These are phyloP conservation scores for Bryconaethiops microstoma DNA, from an alignment of 2,797 vertebrate species.

Conservation along the genomic window DNA sequence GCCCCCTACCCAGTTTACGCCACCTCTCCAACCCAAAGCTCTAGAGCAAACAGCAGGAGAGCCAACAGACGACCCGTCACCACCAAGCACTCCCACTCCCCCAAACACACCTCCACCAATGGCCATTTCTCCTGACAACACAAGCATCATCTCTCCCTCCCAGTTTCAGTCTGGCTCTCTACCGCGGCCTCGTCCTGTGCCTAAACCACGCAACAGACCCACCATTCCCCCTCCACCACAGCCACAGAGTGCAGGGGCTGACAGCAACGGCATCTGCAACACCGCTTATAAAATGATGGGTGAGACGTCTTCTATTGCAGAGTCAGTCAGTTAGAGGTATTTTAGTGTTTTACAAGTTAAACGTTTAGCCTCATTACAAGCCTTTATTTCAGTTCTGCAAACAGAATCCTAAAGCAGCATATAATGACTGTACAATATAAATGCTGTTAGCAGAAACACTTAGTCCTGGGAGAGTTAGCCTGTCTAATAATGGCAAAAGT, in stretches of 20 bases:
- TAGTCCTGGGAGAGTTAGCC: no score
- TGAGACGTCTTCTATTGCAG: slow-evolving; percentile 56
- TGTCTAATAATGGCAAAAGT: no score
- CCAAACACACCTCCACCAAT: slow-evolving; percentile 85
- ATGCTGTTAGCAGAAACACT: no score
- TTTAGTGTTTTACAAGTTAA: no score
- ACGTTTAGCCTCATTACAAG: background rate
- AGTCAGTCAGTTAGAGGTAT: background rate
- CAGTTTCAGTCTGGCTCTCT: slow-evolving; percentile 81
- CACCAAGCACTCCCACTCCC: slow-evolving; percentile 86
- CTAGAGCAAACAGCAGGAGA: slow-evolving; percentile 57
- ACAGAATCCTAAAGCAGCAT: background rate
- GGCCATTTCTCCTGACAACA: slow-evolving; percentile 60
- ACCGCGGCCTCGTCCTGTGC: slow-evolving; percentile 87
- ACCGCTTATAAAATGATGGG: slow-evolving; percentile 84
- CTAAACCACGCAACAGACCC: slow-evolving; percentile 91
- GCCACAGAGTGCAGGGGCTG: slow-evolving; percentile 71
- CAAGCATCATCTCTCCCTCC: slow-evolving; percentile 61
- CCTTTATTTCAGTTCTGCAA: slow-evolving; percentile 7
- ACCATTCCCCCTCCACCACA: slow-evolving; percentile 91
- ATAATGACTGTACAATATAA: background rate
- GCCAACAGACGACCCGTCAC: slow-evolving; percentile 76
- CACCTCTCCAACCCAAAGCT: slow-evolving; percentile 66
- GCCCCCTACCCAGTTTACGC: slow-evolving; percentile 82
- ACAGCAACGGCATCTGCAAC: slow-evolving; percentile 68